A percentile compares a stretch with the other conserved stretches of the same genome.
Evolutionary conservation across 2,113 vertebrate genomes (phyloP).

Genomic region (Xiphorhynchus elegans): DNA sequence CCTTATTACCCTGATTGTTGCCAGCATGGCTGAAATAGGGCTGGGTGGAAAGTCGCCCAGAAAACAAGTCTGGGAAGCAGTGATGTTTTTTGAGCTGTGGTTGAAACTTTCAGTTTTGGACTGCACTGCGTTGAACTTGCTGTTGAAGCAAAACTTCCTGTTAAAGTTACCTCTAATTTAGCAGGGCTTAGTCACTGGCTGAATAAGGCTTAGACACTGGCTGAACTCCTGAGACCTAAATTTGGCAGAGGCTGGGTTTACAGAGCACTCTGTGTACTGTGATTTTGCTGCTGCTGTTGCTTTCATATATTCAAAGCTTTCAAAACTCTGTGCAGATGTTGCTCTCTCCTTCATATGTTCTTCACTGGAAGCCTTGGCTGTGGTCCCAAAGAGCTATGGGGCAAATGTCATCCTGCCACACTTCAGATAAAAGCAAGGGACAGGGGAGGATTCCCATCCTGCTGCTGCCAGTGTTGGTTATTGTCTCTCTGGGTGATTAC

Average conservation of each 20-base stretch:
- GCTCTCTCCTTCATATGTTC: neutral
- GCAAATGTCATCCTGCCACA: neutral
- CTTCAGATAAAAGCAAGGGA: neutral
- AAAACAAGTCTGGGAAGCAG: neutral
- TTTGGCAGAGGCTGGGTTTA: neutral
- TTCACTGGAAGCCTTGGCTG: neutral
- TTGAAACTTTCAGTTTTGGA: neutral
- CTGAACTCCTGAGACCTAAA: neutral
- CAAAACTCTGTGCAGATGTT: neutral
- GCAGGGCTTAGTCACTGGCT: neutral
- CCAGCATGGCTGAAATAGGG: constrained; percentile 7
- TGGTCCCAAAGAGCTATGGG: neutral
- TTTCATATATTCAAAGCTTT: neutral
- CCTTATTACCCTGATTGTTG: constrained; percentile 64
- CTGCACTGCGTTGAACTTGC: neutral
- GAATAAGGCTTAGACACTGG: neutral
- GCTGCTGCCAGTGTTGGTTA: neutral
- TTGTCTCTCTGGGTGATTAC: neutral
- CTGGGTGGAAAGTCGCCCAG: neutral
- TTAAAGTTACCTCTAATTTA: neutral
- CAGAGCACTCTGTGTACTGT: neutral
- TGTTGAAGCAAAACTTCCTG: neutral
- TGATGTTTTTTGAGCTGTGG: neutral
- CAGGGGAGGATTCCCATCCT: neutral
- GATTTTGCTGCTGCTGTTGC: neutral